Evolutionary conservation across 2,888 invertebrate genomes (phyloP), one percentile per base, ranked within the genome.

Genomic region (Sinohyriopsis cumingii): DNA sequence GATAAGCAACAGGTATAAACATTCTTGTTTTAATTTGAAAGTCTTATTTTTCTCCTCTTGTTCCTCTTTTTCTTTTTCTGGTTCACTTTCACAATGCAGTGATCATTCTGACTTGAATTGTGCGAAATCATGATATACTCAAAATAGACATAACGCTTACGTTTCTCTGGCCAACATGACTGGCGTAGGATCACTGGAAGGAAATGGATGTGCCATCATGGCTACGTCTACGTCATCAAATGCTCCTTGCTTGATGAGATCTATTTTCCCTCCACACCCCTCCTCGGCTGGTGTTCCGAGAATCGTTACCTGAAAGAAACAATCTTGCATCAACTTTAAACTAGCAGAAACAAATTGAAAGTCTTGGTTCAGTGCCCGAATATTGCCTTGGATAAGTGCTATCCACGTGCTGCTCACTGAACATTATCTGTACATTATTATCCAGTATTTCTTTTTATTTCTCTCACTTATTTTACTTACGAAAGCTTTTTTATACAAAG

Each of bases 281-380:
- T 87, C 87, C 65, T 87, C 87, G n/a, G 81, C 87, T 18, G 87
- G 87, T 7, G 84, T 84, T 2, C 87, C 86, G 3, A 86, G 67
- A 18, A 87, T 75, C 5, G 80, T 78, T 55, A 86, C 22, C 86
- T 86, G 69, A 1, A 69, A 65, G 57, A 55, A n/a, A 64, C n/a
- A 55, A 19, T 59, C 24, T 25, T 53, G 22, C 55, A 15, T n/a
- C 4, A n/a, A 65, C 33, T 24, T 18, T 12, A 18, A 56, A 45
- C 12, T 3, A 45, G 45, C 3, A 45, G 15, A 45, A 45, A n/a
- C n/a, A 15, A 45, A 0, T 12, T 45, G 45, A 15, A 45, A 45
- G 45, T 3, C 12, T 45, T 45, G 12, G 3, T 45, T 45, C 15
- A 15, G 15, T 45, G 15, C 45, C 5, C 5, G 45, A 12, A 2